These are phyloP conservation scores for Aphis craccivora DNA, from an alignment of 1,140 invertebrate species.

Conservation along the genomic window DNA sequence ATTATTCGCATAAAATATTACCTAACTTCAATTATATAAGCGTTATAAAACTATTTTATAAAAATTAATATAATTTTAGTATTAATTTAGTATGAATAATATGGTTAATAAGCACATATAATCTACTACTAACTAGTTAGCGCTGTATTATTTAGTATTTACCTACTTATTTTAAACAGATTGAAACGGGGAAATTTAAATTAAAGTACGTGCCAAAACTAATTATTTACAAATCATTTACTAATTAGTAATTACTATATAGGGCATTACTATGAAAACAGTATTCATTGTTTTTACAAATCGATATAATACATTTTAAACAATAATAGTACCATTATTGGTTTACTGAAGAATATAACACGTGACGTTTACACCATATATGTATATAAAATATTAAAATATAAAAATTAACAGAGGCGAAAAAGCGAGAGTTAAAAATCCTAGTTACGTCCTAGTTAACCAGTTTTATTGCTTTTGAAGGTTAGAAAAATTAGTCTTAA, in stretches of 20 bases:
- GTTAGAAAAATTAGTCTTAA: constrained; percentile 37
- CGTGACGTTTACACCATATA: background rate
- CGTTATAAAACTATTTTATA: background rate
- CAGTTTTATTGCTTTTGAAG: constrained; percentile 46
- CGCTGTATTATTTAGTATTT: no score
- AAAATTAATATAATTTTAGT: background rate
- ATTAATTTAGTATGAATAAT: background rate
- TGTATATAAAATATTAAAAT: background rate
- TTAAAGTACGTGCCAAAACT: background rate
- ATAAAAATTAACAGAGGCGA: background rate
- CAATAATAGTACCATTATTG: background rate
- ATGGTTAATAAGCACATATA: background rate
- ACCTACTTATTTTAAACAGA: background rate
- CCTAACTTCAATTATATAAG: background rate
- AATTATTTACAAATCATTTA: constrained; percentile 1
- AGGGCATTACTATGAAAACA: background rate
- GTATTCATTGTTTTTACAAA: background rate
- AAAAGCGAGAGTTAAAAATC: constrained; percentile 1
- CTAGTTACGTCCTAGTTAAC: constrained; percentile 15
- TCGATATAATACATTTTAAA: background rate
- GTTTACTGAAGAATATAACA: background rate
- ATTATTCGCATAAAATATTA: background rate
- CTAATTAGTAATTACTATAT: background rate
- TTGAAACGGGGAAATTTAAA: background rate
- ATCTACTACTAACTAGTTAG: background rate